These are phyloP conservation scores for Alectoris magna DNA, from an alignment of 2,797 vertebrate genomes.

Conservation along the genomic window DNA sequence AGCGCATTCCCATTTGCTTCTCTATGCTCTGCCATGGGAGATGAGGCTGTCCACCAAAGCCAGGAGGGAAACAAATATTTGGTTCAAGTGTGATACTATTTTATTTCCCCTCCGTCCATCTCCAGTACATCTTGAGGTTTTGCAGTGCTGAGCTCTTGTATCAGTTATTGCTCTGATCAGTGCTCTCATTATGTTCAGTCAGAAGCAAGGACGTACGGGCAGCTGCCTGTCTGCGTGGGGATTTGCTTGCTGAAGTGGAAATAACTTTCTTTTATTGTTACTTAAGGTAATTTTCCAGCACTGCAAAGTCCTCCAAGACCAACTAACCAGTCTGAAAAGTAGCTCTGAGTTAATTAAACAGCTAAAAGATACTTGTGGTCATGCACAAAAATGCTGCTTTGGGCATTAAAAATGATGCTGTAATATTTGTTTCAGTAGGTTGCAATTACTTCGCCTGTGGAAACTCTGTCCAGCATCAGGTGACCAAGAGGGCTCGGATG, in stretches of 20 bases:
- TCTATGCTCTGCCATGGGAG: neutral
- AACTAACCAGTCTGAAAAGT: neutral
- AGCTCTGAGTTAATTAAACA: slow-evolving; percentile 17
- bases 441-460: neutral
- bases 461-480: neutral
- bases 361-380: neutral
- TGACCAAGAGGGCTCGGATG: neutral
- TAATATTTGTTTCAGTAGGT: neutral
- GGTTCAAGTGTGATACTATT: neutral
- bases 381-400: neutral
- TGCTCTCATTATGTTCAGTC: neutral
- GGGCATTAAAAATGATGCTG: neutral
- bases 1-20: neutral
- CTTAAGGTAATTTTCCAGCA: neutral
- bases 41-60: neutral
- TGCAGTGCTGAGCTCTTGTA: neutral
- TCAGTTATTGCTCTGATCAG: neutral
- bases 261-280: neutral
- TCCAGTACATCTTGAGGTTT: neutral
- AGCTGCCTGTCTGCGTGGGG: neutral
- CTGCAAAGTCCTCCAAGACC: neutral
- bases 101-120: neutral
- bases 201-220: neutral
- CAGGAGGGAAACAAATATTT: neutral
- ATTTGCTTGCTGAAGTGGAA: slow-evolving; percentile 2